These are phyloP conservation scores for Aspidoscelis tigris DNA, from an alignment of 2,113 vertebrate species.

Conservation along the genomic window DNA sequence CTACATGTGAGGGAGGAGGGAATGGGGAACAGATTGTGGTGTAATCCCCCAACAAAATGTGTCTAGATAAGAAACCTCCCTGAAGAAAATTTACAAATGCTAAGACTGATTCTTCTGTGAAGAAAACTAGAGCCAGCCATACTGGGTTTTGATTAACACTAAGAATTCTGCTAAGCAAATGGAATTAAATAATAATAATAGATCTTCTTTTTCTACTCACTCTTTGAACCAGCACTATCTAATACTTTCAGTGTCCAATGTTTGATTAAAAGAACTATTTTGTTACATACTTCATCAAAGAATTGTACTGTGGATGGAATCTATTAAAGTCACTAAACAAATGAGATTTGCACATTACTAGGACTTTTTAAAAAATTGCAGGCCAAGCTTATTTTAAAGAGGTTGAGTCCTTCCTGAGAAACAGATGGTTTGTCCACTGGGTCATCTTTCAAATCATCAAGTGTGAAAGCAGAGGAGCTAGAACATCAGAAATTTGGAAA, in stretches of 20 bases:
- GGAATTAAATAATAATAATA: constrained; percentile 57
- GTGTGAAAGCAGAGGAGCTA: constrained; percentile 54
- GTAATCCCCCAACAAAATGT: constrained; percentile 77
- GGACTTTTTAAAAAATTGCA: constrained; percentile 51
- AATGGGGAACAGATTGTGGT: constrained; percentile 72
- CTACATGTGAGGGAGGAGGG: constrained; percentile 75
- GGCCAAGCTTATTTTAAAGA: constrained; percentile 66
- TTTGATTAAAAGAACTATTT: constrained; percentile 51
- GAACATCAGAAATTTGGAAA: not conserved
- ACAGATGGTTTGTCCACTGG: constrained; percentile 48
- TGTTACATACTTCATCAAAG: constrained; percentile 49
- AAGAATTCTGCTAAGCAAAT: constrained; percentile 59
- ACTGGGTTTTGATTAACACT: constrained; percentile 55
- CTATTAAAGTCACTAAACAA: constrained; percentile 58
- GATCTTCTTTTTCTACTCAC: constrained; percentile 46
- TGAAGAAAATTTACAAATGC: constrained; percentile 73
- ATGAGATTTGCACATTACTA: constrained; percentile 56
- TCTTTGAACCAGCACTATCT: constrained; percentile 46
- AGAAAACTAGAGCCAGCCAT: constrained; percentile 65
- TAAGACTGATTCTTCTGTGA: constrained; percentile 69
- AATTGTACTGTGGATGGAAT: constrained; percentile 50
- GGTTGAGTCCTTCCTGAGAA: constrained; percentile 48
- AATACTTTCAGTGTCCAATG: constrained; percentile 41
- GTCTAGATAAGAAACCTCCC: constrained; percentile 75
- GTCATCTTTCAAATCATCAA: constrained; percentile 60